A percentile compares a stretch with the other conserved stretches of the same genome.
phyloP scores from a whole-genome alignment of 1,140 invertebrate species.

The Scaptomyza graminum region DNA sequence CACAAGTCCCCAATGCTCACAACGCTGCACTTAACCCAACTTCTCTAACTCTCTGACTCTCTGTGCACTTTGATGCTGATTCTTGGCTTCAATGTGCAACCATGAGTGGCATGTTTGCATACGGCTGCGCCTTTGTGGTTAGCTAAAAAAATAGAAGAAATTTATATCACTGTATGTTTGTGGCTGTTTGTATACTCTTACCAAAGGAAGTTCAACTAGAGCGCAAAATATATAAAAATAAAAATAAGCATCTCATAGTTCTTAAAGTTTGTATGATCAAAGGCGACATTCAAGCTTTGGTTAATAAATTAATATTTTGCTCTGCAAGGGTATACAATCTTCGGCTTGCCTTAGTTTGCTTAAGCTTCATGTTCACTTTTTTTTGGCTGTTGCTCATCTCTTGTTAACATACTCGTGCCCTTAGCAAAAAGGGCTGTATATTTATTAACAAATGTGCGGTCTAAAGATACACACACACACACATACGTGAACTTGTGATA shows the following conservation, averaged over 20 bases:
- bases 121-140: background rate
- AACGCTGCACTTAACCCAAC: background rate
- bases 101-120: constrained; percentile 23
- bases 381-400: background rate
- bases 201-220: background rate
- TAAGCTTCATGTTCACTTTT: background rate
- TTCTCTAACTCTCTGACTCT: too few species aligned
- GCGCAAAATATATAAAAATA: too few species aligned
- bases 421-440: constrained; percentile 8
- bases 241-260: too few species aligned
- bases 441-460: constrained; percentile 41
- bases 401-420: constrained; percentile 11
- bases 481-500: background rate
- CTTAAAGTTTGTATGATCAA: too few species aligned
- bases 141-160: background rate
- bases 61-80: background rate
- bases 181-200: constrained; percentile 3
- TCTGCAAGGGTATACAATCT: background rate
- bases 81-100: constrained; percentile 12
- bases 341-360: background rate
- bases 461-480: constrained; percentile 1
- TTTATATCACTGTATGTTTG: background rate
- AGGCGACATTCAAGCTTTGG: too few species aligned
- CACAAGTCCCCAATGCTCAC: background rate
- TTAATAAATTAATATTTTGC: background rate